Conservation (phyloP, 2,888 invertebrate genomes). For the Chaitophorus viminalis region DNA sequence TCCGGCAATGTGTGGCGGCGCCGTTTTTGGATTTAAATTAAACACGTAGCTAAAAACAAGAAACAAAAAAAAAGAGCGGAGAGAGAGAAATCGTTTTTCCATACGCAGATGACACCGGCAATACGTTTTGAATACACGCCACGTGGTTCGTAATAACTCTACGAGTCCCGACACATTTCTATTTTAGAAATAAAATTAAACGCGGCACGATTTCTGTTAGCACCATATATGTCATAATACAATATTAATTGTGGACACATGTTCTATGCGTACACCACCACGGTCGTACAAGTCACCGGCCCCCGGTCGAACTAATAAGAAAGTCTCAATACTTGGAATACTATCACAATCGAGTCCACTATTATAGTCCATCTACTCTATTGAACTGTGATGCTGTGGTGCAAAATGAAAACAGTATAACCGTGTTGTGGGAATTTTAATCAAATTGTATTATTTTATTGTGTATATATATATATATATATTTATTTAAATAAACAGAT, state of each 20-base stretch:
- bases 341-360: too few relatives aligned
- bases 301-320: too few relatives aligned
- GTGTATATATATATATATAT: too few relatives aligned
- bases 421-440: too few relatives aligned
- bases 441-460: too few relatives aligned
- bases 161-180: slow-evolving; percentile 7
- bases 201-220: neutral
- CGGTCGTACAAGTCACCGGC: neutral
- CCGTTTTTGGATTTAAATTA: slow-evolving; percentile 50
- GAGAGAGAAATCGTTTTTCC: slow-evolving; percentile 38
- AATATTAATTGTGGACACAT: slow-evolving; percentile 1
- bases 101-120: slow-evolving; percentile 37
- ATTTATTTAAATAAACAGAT: too few relatives aligned
- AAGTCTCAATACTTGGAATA: too few relatives aligned
- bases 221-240: slow-evolving; percentile 19
- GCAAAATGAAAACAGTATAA: too few relatives aligned
- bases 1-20: slow-evolving; percentile 56
- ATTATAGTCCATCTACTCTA: too few relatives aligned
- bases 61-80: neutral
- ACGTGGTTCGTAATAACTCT: slow-evolving; percentile 36
- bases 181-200: slow-evolving; percentile 33
- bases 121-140: slow-evolving; percentile 18
- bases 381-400: too few relatives aligned
- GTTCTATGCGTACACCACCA: neutral
- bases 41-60: neutral